phyloP scores from a whole-genome alignment of 2,797 vertebrate genomes.

The Danio kyathit region DNA sequence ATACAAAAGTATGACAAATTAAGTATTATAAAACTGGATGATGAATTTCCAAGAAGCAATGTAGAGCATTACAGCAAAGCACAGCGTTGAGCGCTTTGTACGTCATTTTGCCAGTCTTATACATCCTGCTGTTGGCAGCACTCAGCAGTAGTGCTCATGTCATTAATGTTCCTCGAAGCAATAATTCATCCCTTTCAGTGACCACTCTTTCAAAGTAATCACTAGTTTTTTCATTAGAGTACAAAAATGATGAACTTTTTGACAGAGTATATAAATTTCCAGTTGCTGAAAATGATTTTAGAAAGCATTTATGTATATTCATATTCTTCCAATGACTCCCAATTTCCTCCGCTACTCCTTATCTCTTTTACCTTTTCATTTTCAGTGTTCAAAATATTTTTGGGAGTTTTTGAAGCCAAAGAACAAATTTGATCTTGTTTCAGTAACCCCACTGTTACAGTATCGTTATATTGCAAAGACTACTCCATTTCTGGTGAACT shows the following conservation, averaged over 20 bases:
- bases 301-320: too few species aligned
- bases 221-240: background rate
- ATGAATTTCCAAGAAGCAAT: background rate
- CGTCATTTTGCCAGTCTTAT: background rate
- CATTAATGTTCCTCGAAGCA: background rate
- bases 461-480: too few species aligned
- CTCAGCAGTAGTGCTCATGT: background rate
- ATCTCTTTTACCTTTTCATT: background rate
- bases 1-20: background rate
- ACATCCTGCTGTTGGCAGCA: background rate
- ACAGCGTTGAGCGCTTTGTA: background rate
- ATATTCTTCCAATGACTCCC: too few species aligned
- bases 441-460: background rate
- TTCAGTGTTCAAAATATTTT: background rate
- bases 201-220: background rate
- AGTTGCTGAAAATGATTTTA: background rate
- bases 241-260: background rate
- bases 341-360: background rate
- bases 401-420: background rate
- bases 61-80: background rate
- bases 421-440: background rate
- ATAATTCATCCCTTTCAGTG: background rate
- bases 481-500: too few species aligned
- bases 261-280: background rate
- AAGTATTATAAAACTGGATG: background rate